These are phyloP conservation scores for Drosophila conformis DNA, from an alignment of 2,888 invertebrate species.

Conservation along the genomic window DNA sequence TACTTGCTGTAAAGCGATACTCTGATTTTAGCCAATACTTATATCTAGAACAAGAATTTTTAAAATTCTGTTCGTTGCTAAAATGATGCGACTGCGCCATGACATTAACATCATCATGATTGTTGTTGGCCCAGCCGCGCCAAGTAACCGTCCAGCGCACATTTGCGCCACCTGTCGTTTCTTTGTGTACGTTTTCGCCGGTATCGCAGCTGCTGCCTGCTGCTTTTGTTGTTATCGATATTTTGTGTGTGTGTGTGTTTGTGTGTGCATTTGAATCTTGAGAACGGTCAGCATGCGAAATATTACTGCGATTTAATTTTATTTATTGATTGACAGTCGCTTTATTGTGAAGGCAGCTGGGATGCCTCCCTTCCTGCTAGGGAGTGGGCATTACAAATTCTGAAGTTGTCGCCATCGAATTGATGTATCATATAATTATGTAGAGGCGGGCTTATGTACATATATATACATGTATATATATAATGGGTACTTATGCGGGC, in stretches of 20 bases:
- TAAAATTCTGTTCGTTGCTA: slow-evolving; percentile 33
- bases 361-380: slow-evolving; percentile 3
- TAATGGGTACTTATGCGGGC: slow-evolving; percentile 21
- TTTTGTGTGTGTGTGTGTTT: background rate
- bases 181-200: slow-evolving; percentile 31
- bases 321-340: slow-evolving; percentile 24
- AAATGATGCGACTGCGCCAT: slow-evolving; percentile 69
- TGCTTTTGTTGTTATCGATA: background rate
- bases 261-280: slow-evolving; percentile 10
- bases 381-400: slow-evolving; percentile 42
- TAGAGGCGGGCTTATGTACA: slow-evolving; percentile 4
- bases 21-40: slow-evolving; percentile 29
- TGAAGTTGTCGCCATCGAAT: slow-evolving; percentile 16
- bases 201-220: background rate
- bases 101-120: slow-evolving; percentile 92
- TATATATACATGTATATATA: slow-evolving; percentile 1
- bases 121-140: slow-evolving; percentile 96
- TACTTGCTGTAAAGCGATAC: slow-evolving; percentile 7
- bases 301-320: slow-evolving; percentile 5
- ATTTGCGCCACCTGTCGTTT: slow-evolving; percentile 50
- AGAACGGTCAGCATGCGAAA: slow-evolving; percentile 4
- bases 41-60: slow-evolving; percentile 20
- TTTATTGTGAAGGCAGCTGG: background rate
- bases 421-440: slow-evolving; percentile 15
- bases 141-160: slow-evolving; percentile 82